phyloP scores from a whole-genome alignment of 2,888 invertebrate genomes.

The Agriotes lineatus region DNA sequence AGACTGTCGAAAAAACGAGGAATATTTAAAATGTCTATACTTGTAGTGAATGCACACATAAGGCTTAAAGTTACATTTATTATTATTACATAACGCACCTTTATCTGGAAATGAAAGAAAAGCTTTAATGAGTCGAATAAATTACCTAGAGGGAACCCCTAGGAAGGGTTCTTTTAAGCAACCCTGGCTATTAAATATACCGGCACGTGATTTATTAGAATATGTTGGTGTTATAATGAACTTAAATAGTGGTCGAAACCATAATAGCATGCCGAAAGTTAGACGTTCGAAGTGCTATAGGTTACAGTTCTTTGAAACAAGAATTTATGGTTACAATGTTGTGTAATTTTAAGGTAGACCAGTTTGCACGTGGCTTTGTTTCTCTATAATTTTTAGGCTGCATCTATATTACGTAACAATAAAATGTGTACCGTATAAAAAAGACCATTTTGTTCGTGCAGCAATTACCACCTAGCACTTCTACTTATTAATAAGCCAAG shows the following conservation, averaged over 20 bases:
- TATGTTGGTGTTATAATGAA: conserved; percentile 36
- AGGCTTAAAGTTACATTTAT: too few species aligned
- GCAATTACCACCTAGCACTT: background rate
- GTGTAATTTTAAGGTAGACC: too few species aligned
- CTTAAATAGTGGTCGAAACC: conserved; percentile 25
- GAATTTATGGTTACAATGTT: background rate
- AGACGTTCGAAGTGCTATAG: background rate
- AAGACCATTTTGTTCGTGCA: too few species aligned
- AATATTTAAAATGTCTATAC: too few species aligned
- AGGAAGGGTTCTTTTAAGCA: conserved; percentile 31
- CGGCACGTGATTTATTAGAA: conserved; percentile 35
- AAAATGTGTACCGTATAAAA: too few species aligned
- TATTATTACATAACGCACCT: too few species aligned
- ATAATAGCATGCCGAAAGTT: conserved; percentile 12
- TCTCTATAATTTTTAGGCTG: too few species aligned
- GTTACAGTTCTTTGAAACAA: background rate
- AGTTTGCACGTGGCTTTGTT: too few species aligned
- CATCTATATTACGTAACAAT: too few species aligned
- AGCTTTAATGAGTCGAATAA: background rate
- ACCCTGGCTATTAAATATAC: conserved; percentile 28
- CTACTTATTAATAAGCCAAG: background rate
- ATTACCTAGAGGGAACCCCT: conserved; percentile 5
- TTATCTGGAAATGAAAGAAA: background rate
- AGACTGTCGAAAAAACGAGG: too few species aligned
- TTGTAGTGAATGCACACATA: too few species aligned